Evolutionary conservation across 1,140 invertebrate genomes (phyloP), one percentile per base, ranked within the genome.

Genomic region (Drosophila micromelanica): DNA sequence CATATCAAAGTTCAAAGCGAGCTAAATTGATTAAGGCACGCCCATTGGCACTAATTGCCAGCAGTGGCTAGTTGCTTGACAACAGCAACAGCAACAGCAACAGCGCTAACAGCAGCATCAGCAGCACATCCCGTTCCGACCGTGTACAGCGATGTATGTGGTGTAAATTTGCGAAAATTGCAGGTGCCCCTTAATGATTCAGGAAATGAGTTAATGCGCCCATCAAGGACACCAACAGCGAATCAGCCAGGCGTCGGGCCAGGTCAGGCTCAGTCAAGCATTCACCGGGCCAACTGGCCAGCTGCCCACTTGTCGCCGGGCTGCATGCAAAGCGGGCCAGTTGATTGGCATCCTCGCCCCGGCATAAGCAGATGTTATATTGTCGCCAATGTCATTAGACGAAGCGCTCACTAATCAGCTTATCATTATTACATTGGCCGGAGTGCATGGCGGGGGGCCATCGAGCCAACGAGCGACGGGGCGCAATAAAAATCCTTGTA

Each of bases 131-230:
- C 73, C 55, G 73, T 54, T 45, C 32, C 59, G 37, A 61, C 7
- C 23, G 12, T 12, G 6, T 4, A 23, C 46, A 13, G 23, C 27
- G 23, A 8, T 48, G 42, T 43, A 8, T 60, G 43, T 63, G 64
- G 51, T 54, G 61, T 46, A 63, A 80, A 80, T 86, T 77, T 75
- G 82, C 75, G 81, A 72, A 75, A 81, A 76, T 75, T 82, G 78
- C 82, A 82, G 82, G 78, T 85, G 77, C 52, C 75, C 56, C 65
- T 76, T 86, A 86, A 86, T 87, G 82, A 86, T 81, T 82, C 75
- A 87, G 82, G 82, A 86, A 86, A 86, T 86, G 82, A 86, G 82
- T 82, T 86, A 86, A 86, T 89, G 75, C 69, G 59, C 62, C 23
- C 52, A 38, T 55, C 37, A 17, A 23, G 46, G 2, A 5, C 76